Evolutionary conservation across 2,113 vertebrate species (phyloP), one percentile per base, ranked within the genome.

Genomic region (Galeopterus variegatus): DNA sequence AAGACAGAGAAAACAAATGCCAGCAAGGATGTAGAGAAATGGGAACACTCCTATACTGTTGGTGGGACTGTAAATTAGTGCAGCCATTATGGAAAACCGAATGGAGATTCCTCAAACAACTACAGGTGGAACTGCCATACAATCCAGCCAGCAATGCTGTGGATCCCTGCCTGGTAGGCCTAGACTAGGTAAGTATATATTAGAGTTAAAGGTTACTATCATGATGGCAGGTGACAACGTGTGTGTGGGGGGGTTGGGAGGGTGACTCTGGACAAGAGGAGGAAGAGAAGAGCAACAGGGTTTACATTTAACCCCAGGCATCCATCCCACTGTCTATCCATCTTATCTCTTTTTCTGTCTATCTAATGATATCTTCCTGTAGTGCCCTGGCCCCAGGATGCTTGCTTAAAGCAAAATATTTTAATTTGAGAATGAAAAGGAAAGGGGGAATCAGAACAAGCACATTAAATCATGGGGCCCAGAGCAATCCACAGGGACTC

Each of bases 331-430:
- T 79, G 23, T 36, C 50, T 12, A 21, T 13, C 76, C 21, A 19
- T 73, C 23, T 24, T 19, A 45, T 48, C 18, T 17, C 11, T 31
- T 48, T 9, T 3, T 17, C 13, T n/a, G 1, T 28, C 9, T 60
- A 12, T 41, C 23, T 50, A 41, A 48, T 17, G 8, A 50, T 72
- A 23, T 90, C 24, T 52, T 92, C 23, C 69, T 93, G 3, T 52
- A 60, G 48, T 62, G 5, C 54, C 36, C 62, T 69, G 69, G 86
- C 52, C 31, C 18, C 52, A 65, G 21, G n/a, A 31, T 41, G 72
- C 23, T 80, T 83, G 52, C 69, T 64, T 86, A 77, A 75, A 81
- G 31, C 17, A 82, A 82, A 96, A 94, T 11, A 26, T 50, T 95
- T 86, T 60, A 3, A 60, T 67, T 77, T 93, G 67, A 88, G 52